Conservation (phyloP, 92 coral and sea anemone genomes). For the Hydrozoanthus gracilis region DNA sequence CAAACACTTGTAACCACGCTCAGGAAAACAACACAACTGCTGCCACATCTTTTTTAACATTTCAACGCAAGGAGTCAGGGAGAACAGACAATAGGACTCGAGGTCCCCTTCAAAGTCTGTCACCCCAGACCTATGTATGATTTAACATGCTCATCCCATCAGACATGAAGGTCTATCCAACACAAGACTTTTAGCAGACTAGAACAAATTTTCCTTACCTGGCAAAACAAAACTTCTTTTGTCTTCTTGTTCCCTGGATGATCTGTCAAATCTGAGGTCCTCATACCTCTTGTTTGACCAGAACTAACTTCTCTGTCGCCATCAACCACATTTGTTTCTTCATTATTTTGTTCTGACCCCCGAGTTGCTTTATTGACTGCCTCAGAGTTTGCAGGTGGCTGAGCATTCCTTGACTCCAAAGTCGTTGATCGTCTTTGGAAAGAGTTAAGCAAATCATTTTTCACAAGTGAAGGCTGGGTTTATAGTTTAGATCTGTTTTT, state of each 20-base stretch:
- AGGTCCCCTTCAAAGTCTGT: no score
- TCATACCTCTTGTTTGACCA: slow-evolving; percentile 7
- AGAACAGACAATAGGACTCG: no score
- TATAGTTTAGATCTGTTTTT: no score
- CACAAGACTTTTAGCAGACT: no score
- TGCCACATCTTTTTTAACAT: no score
- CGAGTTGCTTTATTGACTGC: not conserved
- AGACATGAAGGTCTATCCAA: no score
- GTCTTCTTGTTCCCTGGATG: slow-evolving; percentile 76
- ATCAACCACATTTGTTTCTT: not conserved
- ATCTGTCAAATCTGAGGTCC: slow-evolving; percentile 48
- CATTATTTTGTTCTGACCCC: slow-evolving; percentile 31
- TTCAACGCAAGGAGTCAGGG: no score
- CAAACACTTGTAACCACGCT: no score
- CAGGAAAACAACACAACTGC: no score
- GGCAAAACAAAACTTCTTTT: slow-evolving; percentile 65
- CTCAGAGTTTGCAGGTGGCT: not conserved
- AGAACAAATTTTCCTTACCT: slow-evolving; percentile 45
- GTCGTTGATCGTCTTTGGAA: slow-evolving; percentile 16
- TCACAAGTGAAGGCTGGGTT: not conserved
- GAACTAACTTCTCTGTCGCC: not conserved
- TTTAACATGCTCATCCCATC: no score
- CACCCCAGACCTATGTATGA: no score
- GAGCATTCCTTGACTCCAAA: not conserved
- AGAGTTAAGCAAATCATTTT: not conserved